These are phyloP conservation scores for Deilephila elpenor DNA, from an alignment of 2,888 invertebrate species.

Conservation along the genomic window DNA sequence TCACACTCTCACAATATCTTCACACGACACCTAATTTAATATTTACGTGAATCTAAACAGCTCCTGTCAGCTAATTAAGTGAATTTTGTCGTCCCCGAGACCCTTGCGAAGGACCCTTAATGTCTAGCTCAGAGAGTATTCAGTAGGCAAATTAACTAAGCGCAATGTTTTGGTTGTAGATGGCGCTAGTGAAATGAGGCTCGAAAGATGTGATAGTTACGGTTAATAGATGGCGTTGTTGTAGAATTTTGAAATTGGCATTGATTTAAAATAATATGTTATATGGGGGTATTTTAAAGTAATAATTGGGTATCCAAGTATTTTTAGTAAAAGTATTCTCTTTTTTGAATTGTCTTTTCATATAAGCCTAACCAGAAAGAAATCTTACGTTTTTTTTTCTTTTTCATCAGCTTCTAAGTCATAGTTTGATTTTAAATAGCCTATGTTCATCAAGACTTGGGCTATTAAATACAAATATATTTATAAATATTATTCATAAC, in stretches of 20 bases:
- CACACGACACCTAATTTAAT: constrained; percentile 37
- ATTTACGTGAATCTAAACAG: constrained; percentile 35
- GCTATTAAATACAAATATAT: no score
- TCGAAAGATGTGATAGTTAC: neutral
- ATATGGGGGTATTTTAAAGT: neutral
- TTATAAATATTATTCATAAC: no score
- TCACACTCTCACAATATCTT: neutral
- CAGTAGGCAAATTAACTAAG: neutral
- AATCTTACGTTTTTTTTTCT: no score
- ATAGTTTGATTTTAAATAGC: no score
- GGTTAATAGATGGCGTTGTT: neutral
- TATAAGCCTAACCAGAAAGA: no score
- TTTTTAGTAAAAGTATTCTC: no score
- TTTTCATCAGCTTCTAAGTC: no score
- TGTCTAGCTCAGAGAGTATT: constrained; percentile 19
- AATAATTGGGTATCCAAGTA: neutral
- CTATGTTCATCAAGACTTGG: no score
- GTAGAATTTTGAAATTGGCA: neutral
- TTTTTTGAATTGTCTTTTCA: no score
- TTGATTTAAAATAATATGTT: neutral
- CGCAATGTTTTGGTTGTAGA: neutral
- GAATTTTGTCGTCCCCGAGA: constrained; percentile 40
- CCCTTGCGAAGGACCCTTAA: constrained; percentile 27
- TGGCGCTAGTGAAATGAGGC: neutral
- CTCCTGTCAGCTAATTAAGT: constrained; percentile 42